Conservation (phyloP, 2,113 vertebrate genomes). For the Crocuta crocuta region DNA sequence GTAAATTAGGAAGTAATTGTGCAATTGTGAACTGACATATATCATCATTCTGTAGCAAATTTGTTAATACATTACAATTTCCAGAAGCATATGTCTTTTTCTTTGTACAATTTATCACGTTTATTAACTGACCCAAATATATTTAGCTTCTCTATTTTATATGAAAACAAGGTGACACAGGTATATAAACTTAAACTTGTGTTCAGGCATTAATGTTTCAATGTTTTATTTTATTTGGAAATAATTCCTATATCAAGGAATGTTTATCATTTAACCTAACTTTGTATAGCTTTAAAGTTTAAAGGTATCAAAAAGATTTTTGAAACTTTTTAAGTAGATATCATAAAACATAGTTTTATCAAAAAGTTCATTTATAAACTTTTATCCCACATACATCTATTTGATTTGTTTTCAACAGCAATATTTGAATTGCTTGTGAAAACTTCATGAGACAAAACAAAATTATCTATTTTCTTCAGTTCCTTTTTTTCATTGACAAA, state of each 20-base stretch:
- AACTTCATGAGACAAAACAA: slow-evolving; percentile 10
- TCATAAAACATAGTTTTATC: not conserved
- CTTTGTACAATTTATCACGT: not conserved
- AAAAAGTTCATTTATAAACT: slow-evolving; percentile 8
- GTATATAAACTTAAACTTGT: not conserved
- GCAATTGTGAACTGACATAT: not conserved
- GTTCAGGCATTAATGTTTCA: not conserved
- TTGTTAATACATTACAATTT: not conserved
- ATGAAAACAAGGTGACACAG: not conserved
- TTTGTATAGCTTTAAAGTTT: not conserved
- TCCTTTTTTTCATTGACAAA: slow-evolving; percentile 27
- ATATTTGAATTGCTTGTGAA: not conserved
- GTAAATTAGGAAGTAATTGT: not conserved
- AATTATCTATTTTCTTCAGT: not conserved
- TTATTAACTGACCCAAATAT: not conserved
- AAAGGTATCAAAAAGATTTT: not conserved
- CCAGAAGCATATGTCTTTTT: not conserved
- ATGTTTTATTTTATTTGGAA: not conserved
- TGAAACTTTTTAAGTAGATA: not conserved
- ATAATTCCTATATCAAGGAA: not conserved
- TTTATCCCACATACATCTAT: not conserved
- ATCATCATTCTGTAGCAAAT: not conserved
- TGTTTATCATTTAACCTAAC: not conserved
- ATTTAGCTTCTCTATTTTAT: not conserved
- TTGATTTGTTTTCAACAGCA: not conserved